phyloP scores from a whole-genome alignment of 2,888 invertebrate genomes.

The Parnassius smintheus region DNA sequence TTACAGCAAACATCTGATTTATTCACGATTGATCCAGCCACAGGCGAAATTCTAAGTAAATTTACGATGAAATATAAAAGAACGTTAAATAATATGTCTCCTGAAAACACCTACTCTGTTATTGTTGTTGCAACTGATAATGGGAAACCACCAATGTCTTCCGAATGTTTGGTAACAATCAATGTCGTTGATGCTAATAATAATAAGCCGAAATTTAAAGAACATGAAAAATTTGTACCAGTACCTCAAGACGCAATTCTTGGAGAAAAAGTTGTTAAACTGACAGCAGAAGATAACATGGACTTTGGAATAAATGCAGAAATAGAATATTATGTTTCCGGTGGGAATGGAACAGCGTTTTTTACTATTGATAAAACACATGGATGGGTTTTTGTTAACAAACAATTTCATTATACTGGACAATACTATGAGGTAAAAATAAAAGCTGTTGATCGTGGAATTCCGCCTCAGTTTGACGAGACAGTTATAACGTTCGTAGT shows the following conservation, averaged over 20 bases:
- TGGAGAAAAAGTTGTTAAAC: conserved; percentile 87
- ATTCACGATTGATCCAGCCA: conserved; percentile 95
- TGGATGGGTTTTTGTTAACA: conserved; percentile 90
- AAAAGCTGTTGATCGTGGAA: conserved; percentile 92
- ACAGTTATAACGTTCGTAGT: conserved; percentile 87
- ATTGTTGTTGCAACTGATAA: conserved; percentile 96
- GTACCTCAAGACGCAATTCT: conserved; percentile 88
- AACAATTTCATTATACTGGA: conserved; percentile 80
- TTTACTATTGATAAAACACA: conserved; percentile 87
- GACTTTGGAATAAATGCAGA: conserved; percentile 95
- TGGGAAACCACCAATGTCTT: conserved; percentile 96
- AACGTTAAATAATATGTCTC: conserved; percentile 89
- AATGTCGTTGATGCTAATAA: conserved; percentile 96
- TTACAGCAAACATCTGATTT: conserved; percentile 93
- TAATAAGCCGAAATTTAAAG: conserved; percentile 91
- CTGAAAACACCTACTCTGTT: conserved; percentile 94
- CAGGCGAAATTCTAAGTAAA: conserved; percentile 95
- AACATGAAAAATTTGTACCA: conserved; percentile 87
- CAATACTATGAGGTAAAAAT: conserved; percentile 85
- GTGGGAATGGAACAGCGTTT: conserved; percentile 88
- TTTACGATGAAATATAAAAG: conserved; percentile 90
- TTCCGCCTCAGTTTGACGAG: conserved; percentile 91
- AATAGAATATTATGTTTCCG: conserved; percentile 87
- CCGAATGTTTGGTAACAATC: conserved; percentile 91
- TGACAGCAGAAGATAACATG: conserved; percentile 87